Percentiles rank a stretch among this genome's conserved stretches.
phyloP scores from a whole-genome alignment of 2,113 vertebrate genomes.

The western clawed frog (Xenopus tropicalis) region DNA sequence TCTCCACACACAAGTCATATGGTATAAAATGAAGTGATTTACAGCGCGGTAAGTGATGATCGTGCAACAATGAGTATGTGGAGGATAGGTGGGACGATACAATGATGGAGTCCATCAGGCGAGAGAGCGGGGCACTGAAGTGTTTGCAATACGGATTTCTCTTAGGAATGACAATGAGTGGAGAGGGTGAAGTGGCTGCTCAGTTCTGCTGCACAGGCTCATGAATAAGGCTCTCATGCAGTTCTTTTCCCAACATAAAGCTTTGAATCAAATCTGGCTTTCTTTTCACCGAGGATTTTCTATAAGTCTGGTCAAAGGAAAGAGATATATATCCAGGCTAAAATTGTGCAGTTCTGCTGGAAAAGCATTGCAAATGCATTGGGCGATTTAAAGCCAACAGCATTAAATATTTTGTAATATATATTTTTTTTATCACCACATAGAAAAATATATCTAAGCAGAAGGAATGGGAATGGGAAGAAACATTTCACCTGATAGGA shows the following conservation, averaged over 20 bases:
- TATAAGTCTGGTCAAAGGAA: background rate
- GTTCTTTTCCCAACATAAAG: background rate
- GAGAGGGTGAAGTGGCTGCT: constrained; percentile 27
- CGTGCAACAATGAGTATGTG: constrained; percentile 27
- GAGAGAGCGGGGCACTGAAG: constrained; percentile 27
- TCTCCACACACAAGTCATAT: constrained; percentile 21
- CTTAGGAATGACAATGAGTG: constrained; percentile 35
- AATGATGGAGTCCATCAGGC: constrained; percentile 37
- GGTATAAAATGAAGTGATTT: constrained; percentile 25
- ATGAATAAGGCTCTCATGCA: constrained; percentile 19
- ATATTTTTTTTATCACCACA: too few species aligned
- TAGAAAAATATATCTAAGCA: background rate
- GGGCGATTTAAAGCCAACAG: background rate
- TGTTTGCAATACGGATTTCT: constrained; percentile 32
- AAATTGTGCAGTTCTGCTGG: background rate
- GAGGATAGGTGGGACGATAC: constrained; percentile 15
- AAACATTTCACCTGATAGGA: background rate
- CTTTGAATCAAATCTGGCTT: background rate
- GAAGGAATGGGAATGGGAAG: background rate
- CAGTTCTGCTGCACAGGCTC: constrained; percentile 6
- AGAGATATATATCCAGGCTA: background rate
- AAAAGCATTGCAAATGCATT: too few species aligned
- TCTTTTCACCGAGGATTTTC: background rate
- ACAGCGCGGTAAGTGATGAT: constrained; percentile 33
- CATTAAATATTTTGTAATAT: background rate